Base-by-base conservation (phyloP, 2,888 invertebrate genomes). In the Dryomyza anilis region DNA sequence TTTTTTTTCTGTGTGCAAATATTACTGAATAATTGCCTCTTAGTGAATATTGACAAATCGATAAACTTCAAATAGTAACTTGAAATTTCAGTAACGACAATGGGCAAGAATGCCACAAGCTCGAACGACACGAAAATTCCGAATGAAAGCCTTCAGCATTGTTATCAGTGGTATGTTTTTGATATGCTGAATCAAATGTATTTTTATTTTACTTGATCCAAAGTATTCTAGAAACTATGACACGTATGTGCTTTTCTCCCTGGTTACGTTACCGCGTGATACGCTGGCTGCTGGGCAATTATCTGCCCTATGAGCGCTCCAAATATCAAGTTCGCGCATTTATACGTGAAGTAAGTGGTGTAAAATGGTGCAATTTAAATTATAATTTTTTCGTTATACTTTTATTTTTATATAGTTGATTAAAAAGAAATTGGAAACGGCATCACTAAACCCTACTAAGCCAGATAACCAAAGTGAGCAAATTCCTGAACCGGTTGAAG, bases 161-260 rank as follows among this genome's bases (percentile, higher is more conserved):
- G 69, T 21, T 81, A 76, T 64, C 76, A 81, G 66, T 74, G 75
- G 81, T 82, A 72, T 67, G 68, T 67, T 10, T 16, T 1, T 16
- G 23, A 7, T 2, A 3, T 3, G 2, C n/a, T 23, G 23, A 36
- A 58, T 33, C 33, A 33, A 7, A 7, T 33, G 33, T 33, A 8
- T 12, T 7, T 33, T 33, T 8, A 7, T 33, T 12, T 7, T 12
- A 33, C 12, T 33, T 12, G 69, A 69, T 63, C 69, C 60, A 67
- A 43, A 80, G 80, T 69, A 67, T 76, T 60, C 63, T 76, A 68
- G 78, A 82, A 71, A 77, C 71, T 58, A 76, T 79, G 76, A 76
- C 78, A 66, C 70, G 74, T 52, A 80, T 82, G 78, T 73, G 75
- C 39, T 76, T 82, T 58, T 74, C 78, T 1, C 81, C 81, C 2